phyloP scores from a whole-genome alignment of 2,797 vertebrate genomes.

The Helarctos malayanus region DNA sequence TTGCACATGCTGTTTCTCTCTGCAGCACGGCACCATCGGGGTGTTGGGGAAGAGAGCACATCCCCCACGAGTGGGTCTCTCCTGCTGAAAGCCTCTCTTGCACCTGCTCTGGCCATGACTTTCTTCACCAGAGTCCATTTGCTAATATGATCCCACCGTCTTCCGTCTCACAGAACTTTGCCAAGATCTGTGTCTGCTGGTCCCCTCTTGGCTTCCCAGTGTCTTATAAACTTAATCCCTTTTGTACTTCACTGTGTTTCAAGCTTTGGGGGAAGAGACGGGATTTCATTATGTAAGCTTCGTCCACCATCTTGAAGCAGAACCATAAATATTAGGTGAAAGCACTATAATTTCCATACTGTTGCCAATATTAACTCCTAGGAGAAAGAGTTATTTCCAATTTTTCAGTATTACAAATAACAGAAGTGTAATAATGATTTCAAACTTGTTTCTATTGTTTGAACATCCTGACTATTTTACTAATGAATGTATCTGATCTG shows the following conservation, averaged over 20 bases:
- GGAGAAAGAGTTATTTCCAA: background rate
- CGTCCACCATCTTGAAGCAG: background rate
- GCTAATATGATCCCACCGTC: background rate
- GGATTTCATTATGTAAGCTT: background rate
- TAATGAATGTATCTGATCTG: background rate
- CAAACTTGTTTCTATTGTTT: background rate
- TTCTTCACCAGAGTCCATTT: background rate
- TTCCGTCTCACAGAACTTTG: background rate
- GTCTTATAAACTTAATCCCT: background rate
- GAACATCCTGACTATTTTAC: background rate
- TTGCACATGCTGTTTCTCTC: background rate
- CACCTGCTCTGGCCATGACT: fast-evolving
- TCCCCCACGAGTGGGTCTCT: background rate
- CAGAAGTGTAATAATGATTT: background rate
- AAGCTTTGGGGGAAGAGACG: background rate
- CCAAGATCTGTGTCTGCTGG: background rate
- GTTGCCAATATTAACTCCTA: background rate
- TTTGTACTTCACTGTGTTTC: background rate
- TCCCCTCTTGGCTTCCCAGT: background rate
- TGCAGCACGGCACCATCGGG: fast-evolving
- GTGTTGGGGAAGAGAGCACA: fast-evolving
- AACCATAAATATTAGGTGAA: background rate
- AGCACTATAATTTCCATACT: background rate
- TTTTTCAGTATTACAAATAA: background rate
- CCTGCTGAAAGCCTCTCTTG: background rate